Evolutionary conservation across 2,113 vertebrate genomes (phyloP).

Genomic region (Pithys albifrons): DNA sequence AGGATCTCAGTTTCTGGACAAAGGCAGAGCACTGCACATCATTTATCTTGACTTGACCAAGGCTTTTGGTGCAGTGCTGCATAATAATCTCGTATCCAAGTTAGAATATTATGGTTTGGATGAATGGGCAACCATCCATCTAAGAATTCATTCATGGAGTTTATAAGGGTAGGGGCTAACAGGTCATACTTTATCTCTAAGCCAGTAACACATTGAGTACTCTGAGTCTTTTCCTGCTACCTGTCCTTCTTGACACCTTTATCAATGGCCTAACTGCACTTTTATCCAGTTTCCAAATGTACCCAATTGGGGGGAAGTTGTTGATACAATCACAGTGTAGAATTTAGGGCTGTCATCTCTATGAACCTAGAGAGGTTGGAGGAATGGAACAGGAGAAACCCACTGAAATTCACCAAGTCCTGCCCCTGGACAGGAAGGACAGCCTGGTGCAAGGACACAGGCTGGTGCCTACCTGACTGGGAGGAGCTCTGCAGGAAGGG

Average conservation of each 20-base stretch:
- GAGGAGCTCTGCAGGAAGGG: background rate
- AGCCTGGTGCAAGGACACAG: background rate
- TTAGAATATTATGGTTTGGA: background rate
- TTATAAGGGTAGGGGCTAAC: background rate
- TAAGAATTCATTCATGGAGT: background rate
- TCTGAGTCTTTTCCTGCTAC: background rate
- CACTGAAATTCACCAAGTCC: background rate
- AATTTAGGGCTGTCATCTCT: background rate
- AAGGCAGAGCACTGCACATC: background rate
- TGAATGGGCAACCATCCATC: background rate
- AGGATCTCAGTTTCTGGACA: background rate
- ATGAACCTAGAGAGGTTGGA: background rate
- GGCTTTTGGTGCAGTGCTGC: background rate
- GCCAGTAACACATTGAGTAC: background rate
- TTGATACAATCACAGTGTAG: background rate
- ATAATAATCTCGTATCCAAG: background rate
- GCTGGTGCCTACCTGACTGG: background rate
- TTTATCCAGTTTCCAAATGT: background rate
- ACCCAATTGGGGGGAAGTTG: background rate
- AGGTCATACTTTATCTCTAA: background rate
- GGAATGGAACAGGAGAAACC: background rate
- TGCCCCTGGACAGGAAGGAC: background rate
- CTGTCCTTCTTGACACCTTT: background rate
- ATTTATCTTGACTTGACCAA: background rate
- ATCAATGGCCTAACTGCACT: background rate